phyloP scores from a whole-genome alignment of 1,140 invertebrate genomes.

The Odontomachus brunneus region DNA sequence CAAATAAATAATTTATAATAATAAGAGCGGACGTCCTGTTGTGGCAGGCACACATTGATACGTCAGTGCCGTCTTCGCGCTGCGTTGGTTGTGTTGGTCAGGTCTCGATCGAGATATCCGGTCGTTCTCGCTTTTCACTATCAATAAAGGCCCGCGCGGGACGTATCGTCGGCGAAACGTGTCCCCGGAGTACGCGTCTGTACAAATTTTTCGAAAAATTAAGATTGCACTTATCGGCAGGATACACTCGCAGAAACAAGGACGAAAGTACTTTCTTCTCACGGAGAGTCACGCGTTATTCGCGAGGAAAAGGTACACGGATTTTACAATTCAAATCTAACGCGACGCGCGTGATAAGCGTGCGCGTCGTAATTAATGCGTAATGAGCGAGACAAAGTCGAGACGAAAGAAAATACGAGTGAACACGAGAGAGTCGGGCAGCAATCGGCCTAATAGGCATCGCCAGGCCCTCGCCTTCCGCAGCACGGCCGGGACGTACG shows the following conservation, averaged over 20 bases:
- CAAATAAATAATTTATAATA: slow-evolving; percentile 86
- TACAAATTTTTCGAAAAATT: background rate
- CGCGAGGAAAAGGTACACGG: background rate
- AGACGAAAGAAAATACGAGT: slow-evolving; percentile 36
- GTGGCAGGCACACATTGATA: slow-evolving; percentile 70
- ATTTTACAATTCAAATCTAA: background rate
- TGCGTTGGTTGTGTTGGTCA: slow-evolving; percentile 41
- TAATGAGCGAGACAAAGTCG: slow-evolving; percentile 21
- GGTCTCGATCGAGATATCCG: slow-evolving; percentile 67
- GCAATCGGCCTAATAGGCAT: slow-evolving; percentile 35
- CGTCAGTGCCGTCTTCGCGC: slow-evolving; percentile 60
- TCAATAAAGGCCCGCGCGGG: slow-evolving; percentile 46
- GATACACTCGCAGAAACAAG: background rate
- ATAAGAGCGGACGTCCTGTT: slow-evolving; percentile 78
- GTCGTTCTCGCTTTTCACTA: slow-evolving; percentile 62
- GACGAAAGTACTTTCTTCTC: background rate
- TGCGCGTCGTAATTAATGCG: slow-evolving; percentile 11
- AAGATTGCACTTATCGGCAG: background rate
- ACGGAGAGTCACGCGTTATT: background rate
- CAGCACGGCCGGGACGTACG: background rate
- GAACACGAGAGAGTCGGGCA: slow-evolving; percentile 40
- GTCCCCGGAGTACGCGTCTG: background rate
- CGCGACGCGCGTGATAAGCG: background rate
- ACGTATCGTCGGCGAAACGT: slow-evolving; percentile 15
- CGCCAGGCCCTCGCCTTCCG: slow-evolving; percentile 15